Evolutionary conservation across 2,113 vertebrate genomes (phyloP).

Genomic region (Brienomyrus brachyistius): DNA sequence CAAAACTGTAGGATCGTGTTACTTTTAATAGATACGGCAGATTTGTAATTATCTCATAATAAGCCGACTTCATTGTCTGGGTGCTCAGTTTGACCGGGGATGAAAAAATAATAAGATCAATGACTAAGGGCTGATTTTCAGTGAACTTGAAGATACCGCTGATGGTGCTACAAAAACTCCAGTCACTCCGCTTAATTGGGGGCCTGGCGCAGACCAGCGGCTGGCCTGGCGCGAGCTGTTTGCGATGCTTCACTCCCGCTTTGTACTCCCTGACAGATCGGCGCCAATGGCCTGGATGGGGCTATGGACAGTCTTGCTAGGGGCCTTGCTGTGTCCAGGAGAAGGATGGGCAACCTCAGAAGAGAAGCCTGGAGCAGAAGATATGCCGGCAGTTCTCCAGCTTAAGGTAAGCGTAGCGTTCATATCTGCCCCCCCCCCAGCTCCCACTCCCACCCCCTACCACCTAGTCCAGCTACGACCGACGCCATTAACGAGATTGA

Average conservation of each 20-base stretch:
- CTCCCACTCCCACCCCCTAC: background rate
- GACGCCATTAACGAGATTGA: background rate
- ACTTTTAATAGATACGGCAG: background rate
- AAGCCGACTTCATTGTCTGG: background rate
- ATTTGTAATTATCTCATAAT: background rate
- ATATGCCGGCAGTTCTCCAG: conserved; percentile 36
- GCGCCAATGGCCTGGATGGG: conserved; percentile 68
- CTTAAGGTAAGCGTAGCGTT: conserved; percentile 59
- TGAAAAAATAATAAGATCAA: background rate
- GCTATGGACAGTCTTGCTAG: conserved; percentile 71
- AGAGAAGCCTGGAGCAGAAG: conserved; percentile 35
- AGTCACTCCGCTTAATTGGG: background rate
- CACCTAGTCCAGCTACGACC: background rate
- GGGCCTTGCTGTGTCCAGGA: conserved; percentile 50
- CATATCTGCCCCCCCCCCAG: background rate
- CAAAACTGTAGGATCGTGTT: background rate
- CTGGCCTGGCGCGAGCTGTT: background rate
- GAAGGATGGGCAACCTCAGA: conserved; percentile 67
- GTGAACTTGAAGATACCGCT: background rate
- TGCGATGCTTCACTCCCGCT: background rate
- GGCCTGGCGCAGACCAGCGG: background rate
- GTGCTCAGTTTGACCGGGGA: background rate
- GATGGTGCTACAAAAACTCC: background rate
- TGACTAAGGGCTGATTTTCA: background rate
- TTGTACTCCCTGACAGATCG: conserved; percentile 54